Evolutionary conservation across 2,888 invertebrate species (phyloP).

Genomic region (Acanthosepion pharaonis): DNA sequence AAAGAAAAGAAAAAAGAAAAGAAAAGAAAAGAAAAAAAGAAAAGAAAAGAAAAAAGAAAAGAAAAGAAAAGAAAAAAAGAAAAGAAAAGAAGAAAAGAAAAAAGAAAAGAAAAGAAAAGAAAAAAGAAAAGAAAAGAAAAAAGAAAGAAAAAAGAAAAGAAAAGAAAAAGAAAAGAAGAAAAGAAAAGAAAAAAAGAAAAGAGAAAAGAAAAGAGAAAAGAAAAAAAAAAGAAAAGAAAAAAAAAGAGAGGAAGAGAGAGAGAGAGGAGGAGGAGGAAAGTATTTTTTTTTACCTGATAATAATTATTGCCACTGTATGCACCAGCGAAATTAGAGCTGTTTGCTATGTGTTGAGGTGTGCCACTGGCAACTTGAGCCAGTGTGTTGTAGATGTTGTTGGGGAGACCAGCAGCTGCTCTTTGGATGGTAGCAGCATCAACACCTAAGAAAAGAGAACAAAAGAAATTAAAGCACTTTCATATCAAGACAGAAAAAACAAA

Average conservation of each 20-base stretch:
- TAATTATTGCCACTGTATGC: slow-evolving; percentile 73
- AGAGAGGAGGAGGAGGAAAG: background rate
- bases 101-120: too few species aligned
- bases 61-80: too few species aligned
- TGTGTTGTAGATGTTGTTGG: slow-evolving; percentile 83
- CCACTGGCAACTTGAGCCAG: slow-evolving; percentile 82
- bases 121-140: background rate
- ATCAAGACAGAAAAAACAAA: background rate
- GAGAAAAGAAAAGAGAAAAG: too few species aligned
- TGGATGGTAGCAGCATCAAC: slow-evolving; percentile 78
- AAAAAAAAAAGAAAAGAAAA: too few species aligned
- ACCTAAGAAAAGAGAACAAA: slow-evolving; percentile 52
- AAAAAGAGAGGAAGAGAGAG: too few species aligned
- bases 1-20: too few species aligned
- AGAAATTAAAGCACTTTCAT: background rate
- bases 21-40: too few species aligned
- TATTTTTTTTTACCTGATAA: slow-evolving; percentile 77
- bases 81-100: background rate
- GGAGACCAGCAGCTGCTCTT: slow-evolving; percentile 82
- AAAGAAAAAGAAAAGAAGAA: too few species aligned
- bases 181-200: background rate
- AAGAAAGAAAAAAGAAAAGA: background rate
- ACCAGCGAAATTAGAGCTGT: slow-evolving; percentile 79
- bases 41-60: background rate
- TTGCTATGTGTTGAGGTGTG: slow-evolving; percentile 76